phyloP scores from a whole-genome alignment of 2,797 vertebrate genomes.

The Chelidonichthys spinosus region DNA sequence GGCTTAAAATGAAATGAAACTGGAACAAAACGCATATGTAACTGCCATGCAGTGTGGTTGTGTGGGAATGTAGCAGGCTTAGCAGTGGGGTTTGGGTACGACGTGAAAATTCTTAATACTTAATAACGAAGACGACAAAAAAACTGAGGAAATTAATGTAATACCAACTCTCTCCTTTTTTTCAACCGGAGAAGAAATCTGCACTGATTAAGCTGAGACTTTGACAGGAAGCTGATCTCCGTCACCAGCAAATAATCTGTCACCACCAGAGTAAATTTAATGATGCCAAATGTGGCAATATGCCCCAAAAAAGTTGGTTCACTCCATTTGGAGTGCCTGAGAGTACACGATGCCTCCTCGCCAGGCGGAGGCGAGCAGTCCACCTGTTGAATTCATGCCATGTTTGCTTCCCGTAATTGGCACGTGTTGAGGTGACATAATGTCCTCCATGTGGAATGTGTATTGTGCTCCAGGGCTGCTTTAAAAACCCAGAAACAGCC shows the following conservation, averaged over 20 bases:
- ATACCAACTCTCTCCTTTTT: neutral
- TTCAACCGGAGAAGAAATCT: neutral
- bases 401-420: neutral
- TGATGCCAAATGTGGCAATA: neutral
- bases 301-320: neutral
- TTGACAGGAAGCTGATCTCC: neutral
- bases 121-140: too few relatives aligned
- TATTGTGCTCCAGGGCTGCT: neutral
- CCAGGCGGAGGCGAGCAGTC: neutral
- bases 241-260: conserved; percentile 4
- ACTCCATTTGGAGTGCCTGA: neutral
- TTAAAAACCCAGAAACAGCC: conserved; percentile 1
- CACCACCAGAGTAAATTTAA: neutral
- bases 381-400: neutral
- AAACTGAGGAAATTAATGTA: neutral
- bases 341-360: neutral
- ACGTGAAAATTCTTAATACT: too few relatives aligned
- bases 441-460: neutral
- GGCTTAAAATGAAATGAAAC: too few relatives aligned
- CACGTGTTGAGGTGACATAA: neutral
- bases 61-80: too few relatives aligned
- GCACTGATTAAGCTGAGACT: neutral
- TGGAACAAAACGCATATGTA: too few relatives aligned
- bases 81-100: too few relatives aligned
- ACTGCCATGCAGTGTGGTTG: too few relatives aligned